Percentiles rank a stretch among this genome's conserved stretches.
Evolutionary conservation across 1,140 invertebrate species (phyloP).

Genomic region (Alviniconcha marisindica): DNA sequence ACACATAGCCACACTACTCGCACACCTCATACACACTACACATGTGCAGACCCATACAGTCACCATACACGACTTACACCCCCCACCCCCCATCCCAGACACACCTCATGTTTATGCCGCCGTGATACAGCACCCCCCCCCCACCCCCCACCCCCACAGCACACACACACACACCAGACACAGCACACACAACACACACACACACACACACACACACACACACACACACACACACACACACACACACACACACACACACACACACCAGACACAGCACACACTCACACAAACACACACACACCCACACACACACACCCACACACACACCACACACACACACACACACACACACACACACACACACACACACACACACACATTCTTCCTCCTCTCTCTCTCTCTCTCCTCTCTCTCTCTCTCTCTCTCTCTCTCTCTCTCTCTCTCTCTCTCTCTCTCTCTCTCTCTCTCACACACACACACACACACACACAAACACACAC

Average conservation of each 20-base stretch:
- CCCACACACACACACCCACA: too few relatives aligned
- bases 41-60: too few relatives aligned
- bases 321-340: not conserved
- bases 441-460: not conserved
- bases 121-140: too few relatives aligned
- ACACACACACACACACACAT: not conserved
- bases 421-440: not conserved
- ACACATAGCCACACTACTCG: not conserved
- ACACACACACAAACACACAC: not conserved
- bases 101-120: too few relatives aligned
- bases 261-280: not conserved
- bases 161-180: too few relatives aligned
- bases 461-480: not conserved
- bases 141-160: too few relatives aligned
- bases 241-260: conserved; percentile 10
- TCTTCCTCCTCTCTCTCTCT: not conserved
- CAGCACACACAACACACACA: too few relatives aligned
- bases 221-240: too few relatives aligned
- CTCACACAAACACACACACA: not conserved
- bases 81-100: too few relatives aligned
- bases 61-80: too few relatives aligned
- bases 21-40: not conserved
- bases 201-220: too few relatives aligned
- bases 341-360: not conserved
- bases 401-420: too few relatives aligned